These are phyloP conservation scores for Lamprologus speciosus DNA, from an alignment of 2,113 vertebrate genomes.

Conservation along the genomic window DNA sequence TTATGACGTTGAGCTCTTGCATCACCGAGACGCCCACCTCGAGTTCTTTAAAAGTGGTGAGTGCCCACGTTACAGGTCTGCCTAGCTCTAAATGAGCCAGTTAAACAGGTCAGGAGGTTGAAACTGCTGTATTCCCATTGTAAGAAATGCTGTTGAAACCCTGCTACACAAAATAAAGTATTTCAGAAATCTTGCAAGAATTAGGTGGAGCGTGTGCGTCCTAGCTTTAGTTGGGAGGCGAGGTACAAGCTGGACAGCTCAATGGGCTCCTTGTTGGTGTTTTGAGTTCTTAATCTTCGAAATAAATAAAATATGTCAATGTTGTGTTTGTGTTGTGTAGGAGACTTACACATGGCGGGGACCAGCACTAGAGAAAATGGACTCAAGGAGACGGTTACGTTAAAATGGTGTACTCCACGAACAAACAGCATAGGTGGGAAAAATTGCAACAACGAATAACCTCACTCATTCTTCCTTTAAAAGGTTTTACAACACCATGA, in stretches of 20 bases:
- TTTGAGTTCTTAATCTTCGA: background rate
- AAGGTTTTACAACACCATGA: background rate
- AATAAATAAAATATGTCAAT: background rate
- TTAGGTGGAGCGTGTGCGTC: background rate
- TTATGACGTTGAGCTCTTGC: constrained; percentile 95
- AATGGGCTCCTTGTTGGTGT: background rate
- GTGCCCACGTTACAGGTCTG: constrained; percentile 7
- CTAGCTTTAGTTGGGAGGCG: background rate
- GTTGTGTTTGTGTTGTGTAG: constrained; percentile 55
- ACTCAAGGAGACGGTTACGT: constrained; percentile 89
- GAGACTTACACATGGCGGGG: constrained; percentile 80
- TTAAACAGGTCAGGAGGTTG: background rate
- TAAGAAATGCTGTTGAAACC: background rate
- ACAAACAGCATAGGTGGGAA: constrained; percentile 92
- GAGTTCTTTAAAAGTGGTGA: constrained; percentile 93
- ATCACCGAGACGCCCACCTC: constrained; percentile 93
- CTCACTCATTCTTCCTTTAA: background rate
- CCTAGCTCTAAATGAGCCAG: background rate
- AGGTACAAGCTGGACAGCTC: background rate
- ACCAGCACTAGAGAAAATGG: constrained; percentile 84
- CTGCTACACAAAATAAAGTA: background rate
- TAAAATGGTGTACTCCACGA: constrained; percentile 97
- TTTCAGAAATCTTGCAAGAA: background rate
- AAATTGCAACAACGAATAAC: background rate
- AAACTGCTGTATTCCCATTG: background rate